Percentiles rank a stretch among this genome's conserved stretches.
These are phyloP conservation scores for Balaenoptera acutorostrata DNA, from an alignment of 2,113 vertebrate species.

Conservation along the genomic window DNA sequence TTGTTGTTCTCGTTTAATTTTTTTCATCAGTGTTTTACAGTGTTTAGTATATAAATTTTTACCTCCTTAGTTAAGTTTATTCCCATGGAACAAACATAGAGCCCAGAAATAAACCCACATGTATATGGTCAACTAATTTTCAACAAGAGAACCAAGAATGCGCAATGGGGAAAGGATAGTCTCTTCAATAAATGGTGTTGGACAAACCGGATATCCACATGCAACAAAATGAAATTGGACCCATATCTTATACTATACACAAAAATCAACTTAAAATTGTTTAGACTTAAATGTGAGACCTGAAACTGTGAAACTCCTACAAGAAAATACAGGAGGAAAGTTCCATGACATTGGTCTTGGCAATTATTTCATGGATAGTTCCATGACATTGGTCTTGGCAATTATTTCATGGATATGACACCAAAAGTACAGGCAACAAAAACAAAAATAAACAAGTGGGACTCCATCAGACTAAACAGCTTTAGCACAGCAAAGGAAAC, in stretches of 20 bases:
- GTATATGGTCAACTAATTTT: not conserved
- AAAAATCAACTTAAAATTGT: not conserved
- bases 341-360: not conserved
- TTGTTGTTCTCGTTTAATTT: not conserved
- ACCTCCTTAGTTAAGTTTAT: not conserved
- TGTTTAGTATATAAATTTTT: not conserved
- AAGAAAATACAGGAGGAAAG: not conserved
- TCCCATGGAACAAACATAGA: not conserved
- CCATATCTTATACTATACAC: not conserved
- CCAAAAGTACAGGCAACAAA: not conserved
- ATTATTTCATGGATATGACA: not conserved
- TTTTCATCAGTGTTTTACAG: not conserved
- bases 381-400: not conserved
- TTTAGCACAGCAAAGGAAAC: not conserved
- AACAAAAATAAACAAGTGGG: not conserved
- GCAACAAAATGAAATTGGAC: not conserved
- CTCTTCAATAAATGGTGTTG: not conserved
- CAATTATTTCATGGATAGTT: not conserved
- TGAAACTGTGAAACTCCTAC: not conserved
- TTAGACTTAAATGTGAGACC: not conserved
- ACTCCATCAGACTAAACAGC: not conserved
- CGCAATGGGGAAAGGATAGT: not conserved
- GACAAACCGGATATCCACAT: not conserved
- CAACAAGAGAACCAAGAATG: not conserved
- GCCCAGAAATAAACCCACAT: not conserved